Percentiles rank a stretch among this genome's conserved stretches.
Conservation (phyloP, 2,888 invertebrate genomes). For the Synanthedon myopaeformis region DNA sequence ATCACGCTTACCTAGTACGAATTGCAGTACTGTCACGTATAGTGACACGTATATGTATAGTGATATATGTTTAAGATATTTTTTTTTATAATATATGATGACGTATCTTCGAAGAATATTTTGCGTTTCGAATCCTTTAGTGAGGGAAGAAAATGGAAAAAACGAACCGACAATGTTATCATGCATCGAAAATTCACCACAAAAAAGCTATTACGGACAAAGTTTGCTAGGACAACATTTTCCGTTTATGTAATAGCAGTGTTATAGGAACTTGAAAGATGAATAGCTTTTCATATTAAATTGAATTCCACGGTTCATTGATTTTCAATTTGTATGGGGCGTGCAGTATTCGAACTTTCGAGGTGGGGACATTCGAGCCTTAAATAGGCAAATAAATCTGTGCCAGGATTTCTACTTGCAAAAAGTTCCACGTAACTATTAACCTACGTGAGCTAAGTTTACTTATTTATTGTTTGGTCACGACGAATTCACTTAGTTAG, state of each 20-base stretch:
- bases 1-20: too few species aligned
- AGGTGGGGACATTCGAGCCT: slow-evolving; percentile 25
- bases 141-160: background rate
- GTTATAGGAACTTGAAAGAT: slow-evolving; percentile 27
- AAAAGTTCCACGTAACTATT: slow-evolving; percentile 20
- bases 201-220: slow-evolving; percentile 21
- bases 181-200: slow-evolving; percentile 9
- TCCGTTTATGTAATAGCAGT: slow-evolving; percentile 12
- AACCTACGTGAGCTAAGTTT: background rate
- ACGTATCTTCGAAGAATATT: background rate
- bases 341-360: slow-evolving; percentile 21
- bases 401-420: slow-evolving; percentile 19
- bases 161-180: slow-evolving; percentile 6
- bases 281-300: slow-evolving; percentile 57
- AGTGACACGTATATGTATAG: too few species aligned
- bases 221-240: slow-evolving; percentile 20
- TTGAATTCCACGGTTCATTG: slow-evolving; percentile 57
- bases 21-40: too few species aligned
- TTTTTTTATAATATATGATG: too few species aligned
- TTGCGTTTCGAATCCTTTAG: background rate
- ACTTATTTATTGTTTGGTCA: too few species aligned
- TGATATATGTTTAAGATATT: too few species aligned
- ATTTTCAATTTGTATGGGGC: slow-evolving; percentile 61
- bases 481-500: too few species aligned
- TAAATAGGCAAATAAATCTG: slow-evolving; percentile 41